Evolutionary conservation across 2,113 vertebrate genomes (phyloP).

Genomic region (Malaclemys terrapin): DNA sequence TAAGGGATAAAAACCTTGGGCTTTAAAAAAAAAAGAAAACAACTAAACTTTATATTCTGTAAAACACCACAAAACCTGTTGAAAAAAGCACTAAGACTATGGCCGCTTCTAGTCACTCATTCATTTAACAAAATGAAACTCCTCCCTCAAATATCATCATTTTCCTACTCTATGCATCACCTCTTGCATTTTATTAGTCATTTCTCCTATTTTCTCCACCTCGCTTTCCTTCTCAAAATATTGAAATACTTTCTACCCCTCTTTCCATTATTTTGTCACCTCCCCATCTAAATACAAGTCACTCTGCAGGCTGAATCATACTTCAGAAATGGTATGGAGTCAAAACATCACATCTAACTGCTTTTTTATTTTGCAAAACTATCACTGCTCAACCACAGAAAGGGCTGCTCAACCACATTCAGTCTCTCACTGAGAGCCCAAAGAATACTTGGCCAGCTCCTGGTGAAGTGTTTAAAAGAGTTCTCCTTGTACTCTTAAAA

Average conservation of each 20-base stretch:
- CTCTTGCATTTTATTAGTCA: background rate
- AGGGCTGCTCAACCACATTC: background rate
- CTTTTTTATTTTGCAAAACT: background rate
- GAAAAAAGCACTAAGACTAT: background rate
- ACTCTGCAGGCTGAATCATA: background rate
- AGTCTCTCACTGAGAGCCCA: background rate
- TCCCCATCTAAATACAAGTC: background rate
- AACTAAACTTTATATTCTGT: background rate
- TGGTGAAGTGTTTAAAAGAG: background rate
- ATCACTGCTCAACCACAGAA: background rate
- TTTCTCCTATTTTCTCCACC: background rate
- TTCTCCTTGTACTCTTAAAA: background rate
- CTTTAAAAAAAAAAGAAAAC: background rate
- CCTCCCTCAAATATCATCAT: background rate
- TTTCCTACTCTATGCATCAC: background rate
- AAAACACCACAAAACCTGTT: background rate
- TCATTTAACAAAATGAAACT: background rate
- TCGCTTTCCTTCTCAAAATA: background rate
- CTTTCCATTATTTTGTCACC: background rate
- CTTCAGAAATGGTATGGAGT: background rate
- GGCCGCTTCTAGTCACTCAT: background rate
- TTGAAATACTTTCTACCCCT: background rate
- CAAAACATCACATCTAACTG: background rate
- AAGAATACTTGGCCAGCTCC: rapidly evolving
- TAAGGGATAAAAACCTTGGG: background rate